phyloP scores from a whole-genome alignment of 1,140 invertebrate genomes.

The Sogatella furcifera region DNA sequence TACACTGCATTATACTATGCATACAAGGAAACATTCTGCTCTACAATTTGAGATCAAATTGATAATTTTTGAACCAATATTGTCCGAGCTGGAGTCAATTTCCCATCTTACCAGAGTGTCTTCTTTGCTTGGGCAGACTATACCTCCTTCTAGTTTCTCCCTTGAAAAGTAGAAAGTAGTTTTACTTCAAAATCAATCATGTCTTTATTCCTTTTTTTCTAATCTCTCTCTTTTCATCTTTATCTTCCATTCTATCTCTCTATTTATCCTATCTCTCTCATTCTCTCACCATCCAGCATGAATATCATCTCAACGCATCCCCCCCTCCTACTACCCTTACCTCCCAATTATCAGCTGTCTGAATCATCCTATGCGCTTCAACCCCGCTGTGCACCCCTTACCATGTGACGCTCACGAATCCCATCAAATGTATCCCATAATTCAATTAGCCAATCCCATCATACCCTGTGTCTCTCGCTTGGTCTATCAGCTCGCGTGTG shows the following conservation, averaged over 20 bases:
- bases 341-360: neutral
- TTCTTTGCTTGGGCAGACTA: no score
- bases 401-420: slow-evolving; percentile 29
- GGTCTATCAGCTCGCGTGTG: neutral
- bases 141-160: no score
- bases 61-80: no score
- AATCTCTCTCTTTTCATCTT: neutral
- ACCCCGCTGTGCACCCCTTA: neutral
- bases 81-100: no score
- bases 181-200: no score
- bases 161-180: no score
- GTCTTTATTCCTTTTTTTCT: no score
- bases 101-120: no score
- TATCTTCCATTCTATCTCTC: neutral
- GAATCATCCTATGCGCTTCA: neutral
- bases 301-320: neutral
- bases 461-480: slow-evolving; percentile 1
- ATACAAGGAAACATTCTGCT: no score
- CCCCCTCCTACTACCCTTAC: no score
- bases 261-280: neutral
- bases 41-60: no score
- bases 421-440: slow-evolving; percentile 39
- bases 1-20: no score
- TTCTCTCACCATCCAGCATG: neutral
- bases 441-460: slow-evolving; percentile 34